Conservation (phyloP, 2,113 vertebrate species). For the Vireo altiloquus region DNA sequence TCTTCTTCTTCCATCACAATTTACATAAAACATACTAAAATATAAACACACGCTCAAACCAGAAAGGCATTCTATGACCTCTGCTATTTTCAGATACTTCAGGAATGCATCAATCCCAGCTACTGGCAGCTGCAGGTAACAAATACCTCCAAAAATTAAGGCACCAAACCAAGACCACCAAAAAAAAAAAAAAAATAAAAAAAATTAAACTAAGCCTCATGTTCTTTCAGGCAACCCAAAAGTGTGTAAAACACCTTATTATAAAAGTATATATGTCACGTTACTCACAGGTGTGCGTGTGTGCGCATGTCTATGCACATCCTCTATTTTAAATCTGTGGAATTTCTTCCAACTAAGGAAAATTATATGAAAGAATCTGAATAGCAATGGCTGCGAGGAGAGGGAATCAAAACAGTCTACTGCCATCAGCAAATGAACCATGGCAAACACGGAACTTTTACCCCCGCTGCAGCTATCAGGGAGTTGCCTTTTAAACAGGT, state of each 20-base stretch:
- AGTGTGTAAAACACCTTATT: not conserved
- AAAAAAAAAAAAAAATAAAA: not conserved
- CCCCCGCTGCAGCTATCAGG: fast-evolving
- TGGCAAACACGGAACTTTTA: not conserved
- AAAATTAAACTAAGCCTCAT: not conserved
- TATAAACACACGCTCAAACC: not conserved
- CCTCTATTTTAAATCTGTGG: not conserved
- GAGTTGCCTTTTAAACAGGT: not conserved
- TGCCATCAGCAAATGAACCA: not conserved
- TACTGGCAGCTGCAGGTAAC: not conserved
- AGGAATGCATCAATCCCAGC: not conserved
- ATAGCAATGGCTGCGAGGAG: not conserved
- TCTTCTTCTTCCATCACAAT: not conserved
- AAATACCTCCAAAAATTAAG: not conserved
- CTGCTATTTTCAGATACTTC: not conserved
- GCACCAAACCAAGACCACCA: not conserved
- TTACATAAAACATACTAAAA: not conserved
- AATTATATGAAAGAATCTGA: not conserved
- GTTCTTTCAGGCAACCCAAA: not conserved
- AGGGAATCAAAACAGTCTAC: not conserved
- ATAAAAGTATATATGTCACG: not conserved
- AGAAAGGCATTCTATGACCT: not conserved
- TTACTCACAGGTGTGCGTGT: not conserved
- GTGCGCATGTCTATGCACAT: not conserved
- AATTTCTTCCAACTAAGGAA: not conserved